Base-by-base conservation (phyloP, 2,113 vertebrate species). In the Pristiophorus japonicus region DNA sequence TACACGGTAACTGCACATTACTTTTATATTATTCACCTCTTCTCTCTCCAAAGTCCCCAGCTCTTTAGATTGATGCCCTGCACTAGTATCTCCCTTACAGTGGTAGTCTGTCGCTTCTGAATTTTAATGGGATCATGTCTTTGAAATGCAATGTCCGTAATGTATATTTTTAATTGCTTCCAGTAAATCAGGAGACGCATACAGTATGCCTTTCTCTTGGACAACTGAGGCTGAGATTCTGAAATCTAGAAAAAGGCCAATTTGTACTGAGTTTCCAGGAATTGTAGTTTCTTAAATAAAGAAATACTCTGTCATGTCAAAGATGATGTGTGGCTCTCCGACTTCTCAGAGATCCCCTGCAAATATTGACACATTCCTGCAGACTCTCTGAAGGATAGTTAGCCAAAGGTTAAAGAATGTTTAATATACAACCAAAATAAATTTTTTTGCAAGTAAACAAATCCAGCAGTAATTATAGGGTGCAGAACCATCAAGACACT, bases 71-170 rank as follows among this genome's bases (percentile, higher is more conserved):
- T 20, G 42, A 18, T 42, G n/a, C n/a, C 14, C 18, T 63, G 16
- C 88, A 7, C n/a, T 20, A 42, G n/a, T 81, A 81, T 92, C 16
- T 38, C 22, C 16, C n/a, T 30, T 94, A 24, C 18, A 0, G 65
- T 67, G 63, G n/a, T 66, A 93, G 30, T 66, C 0, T 70, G 3
- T 47, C 45, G 16, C 27, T 3, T 4, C 42, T 47, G 12, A 94
- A 47, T 94, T 51, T 94, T 47, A 94, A 94, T 93, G 11, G 93
- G 65, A 94, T 73, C 93, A 94, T 67, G 66, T 38, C n/a, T 47
- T 18, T 94, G 18, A 18, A 63, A 63, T 62, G 45, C 66, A 94
- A 34, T 70, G 66, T 30, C 63, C 65, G 73, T 88, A 90, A 59
- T 90, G 45, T 51, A 27, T 94, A 1, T 16, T 94, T 94, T 67